Base-by-base conservation (phyloP, 30 jellyfish, hydroid and myxozoan genomes). In the Nemopilema nomurai region DNA sequence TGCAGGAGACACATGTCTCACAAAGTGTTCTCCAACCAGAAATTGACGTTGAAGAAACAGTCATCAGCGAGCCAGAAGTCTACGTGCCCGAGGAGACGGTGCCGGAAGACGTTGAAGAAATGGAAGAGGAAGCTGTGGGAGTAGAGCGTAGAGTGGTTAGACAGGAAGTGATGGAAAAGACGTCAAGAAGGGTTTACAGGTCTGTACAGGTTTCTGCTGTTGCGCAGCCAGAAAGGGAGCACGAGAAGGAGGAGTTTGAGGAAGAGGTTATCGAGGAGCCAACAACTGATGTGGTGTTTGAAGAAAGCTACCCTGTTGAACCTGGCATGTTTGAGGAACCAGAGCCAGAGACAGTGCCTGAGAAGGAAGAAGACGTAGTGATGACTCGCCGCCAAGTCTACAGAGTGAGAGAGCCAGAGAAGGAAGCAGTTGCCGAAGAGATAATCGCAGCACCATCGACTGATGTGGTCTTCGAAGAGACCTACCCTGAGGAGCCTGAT, bases 231-330 rank as follows among this genome's bases (percentile, higher is more conserved):
- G 94, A 64, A 79, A 32, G 0, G 73, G 76, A 52, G 67, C 86
- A 80, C 24, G 90, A 66, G 62, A 63, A 57, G 85, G 87, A 50
- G 80, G 84, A 66, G 51, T 78, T 57, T 6, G 92, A 25, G 74
- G 86, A 92, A 41, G 90, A 69, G 51, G 92, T 75, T 73, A 73
- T 90, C 16, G 92, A 65, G 29, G 96, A 90, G 65, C 96, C 87
- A 25, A 79, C 87, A n/a, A 18, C 51, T 53, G 86, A 76, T 57
- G 76, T 76, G 66, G 64, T 50, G n/a, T 53, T 76, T 28, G 86
- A 50, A 76, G 86, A 76, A 62, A 28, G 63, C n/a, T 51, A 51
- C 67, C 86, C 86, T 18, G 70, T 28, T 23, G 86, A 76, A 19
- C 74, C 51, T 16, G 83, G 49, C 50, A 20, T 33, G 67, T 74